phyloP scores from a whole-genome alignment of 1,140 invertebrate genomes.

The Trichoplusia ni region DNA sequence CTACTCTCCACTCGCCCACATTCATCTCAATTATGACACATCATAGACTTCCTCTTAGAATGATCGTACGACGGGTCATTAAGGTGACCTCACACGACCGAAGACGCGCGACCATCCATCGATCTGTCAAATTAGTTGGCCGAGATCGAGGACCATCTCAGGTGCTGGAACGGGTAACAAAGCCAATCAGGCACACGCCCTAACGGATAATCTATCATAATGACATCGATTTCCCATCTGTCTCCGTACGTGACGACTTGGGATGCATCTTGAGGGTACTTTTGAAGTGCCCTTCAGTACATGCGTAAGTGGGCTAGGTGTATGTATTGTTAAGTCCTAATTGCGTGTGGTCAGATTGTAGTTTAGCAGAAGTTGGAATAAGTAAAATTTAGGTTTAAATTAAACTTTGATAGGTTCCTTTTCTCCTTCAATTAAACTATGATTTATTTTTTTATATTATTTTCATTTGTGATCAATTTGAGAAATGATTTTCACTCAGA shows the following conservation, averaged over 20 bases:
- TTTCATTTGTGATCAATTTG: too few relatives aligned
- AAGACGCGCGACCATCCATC: constrained; percentile 53
- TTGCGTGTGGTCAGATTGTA: too few relatives aligned
- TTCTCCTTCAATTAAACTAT: too few relatives aligned
- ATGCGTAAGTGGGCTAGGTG: not conserved
- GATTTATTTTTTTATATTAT: too few relatives aligned
- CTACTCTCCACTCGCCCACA: too few relatives aligned
- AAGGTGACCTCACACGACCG: constrained; percentile 57
- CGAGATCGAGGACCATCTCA: constrained; percentile 58
- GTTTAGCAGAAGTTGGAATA: too few relatives aligned
- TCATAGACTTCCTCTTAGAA: not conserved
- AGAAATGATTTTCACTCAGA: too few relatives aligned
- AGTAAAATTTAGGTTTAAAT: too few relatives aligned
- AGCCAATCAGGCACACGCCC: constrained; percentile 72
- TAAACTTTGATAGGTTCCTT: too few relatives aligned
- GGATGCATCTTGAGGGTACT: constrained; percentile 32
- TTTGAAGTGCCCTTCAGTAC: not conserved
- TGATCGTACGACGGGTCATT: constrained; percentile 43
- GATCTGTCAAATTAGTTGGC: constrained; percentile 78
- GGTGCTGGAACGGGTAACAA: constrained; percentile 71
- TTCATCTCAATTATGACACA: too few relatives aligned
- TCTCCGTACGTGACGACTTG: constrained; percentile 29
- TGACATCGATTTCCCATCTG: constrained; percentile 75
- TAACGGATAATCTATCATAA: constrained; percentile 77
- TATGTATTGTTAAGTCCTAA: not conserved